Evolutionary conservation across 2,888 invertebrate genomes (phyloP).

Genomic region (Phyllotreta striolata): DNA sequence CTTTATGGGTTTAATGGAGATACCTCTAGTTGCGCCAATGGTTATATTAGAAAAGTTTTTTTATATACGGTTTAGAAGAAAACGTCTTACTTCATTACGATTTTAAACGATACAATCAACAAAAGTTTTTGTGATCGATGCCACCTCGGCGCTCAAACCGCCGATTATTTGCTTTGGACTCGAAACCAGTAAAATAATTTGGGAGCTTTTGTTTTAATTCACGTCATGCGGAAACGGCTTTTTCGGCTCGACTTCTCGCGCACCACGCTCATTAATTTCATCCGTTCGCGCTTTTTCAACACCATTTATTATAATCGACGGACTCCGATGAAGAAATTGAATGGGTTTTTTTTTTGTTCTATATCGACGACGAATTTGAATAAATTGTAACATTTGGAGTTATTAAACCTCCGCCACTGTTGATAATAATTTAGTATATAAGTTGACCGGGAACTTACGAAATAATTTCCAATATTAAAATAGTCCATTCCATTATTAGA

Average conservation of each 20-base stretch:
- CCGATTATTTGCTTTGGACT: constrained; percentile 28
- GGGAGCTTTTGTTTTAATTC: constrained; percentile 23
- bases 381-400: no score
- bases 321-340: no score
- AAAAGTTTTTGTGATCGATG: constrained; percentile 20
- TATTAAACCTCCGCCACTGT: no score
- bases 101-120: constrained; percentile 30
- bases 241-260: constrained; percentile 21
- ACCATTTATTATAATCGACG: no score
- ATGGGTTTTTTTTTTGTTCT: no score
- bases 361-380: no score
- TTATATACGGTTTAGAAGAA: background rate
- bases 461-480: constrained; percentile 49
- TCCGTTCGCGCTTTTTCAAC: background rate
- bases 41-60: no score
- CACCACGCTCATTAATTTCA: constrained; percentile 13
- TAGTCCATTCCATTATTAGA: constrained; percentile 51
- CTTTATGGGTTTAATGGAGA: no score
- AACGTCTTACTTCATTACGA: constrained; percentile 2
- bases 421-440: constrained; percentile 11
- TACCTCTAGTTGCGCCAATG: no score
- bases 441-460: constrained; percentile 48
- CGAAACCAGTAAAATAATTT: constrained; percentile 12
- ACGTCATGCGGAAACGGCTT: constrained; percentile 27
- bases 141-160: constrained; percentile 30